Percentiles rank a stretch among this genome's conserved stretches.
Evolutionary conservation across 2,113 vertebrate genomes (phyloP).

Genomic region (Rhodinocichla rosea): DNA sequence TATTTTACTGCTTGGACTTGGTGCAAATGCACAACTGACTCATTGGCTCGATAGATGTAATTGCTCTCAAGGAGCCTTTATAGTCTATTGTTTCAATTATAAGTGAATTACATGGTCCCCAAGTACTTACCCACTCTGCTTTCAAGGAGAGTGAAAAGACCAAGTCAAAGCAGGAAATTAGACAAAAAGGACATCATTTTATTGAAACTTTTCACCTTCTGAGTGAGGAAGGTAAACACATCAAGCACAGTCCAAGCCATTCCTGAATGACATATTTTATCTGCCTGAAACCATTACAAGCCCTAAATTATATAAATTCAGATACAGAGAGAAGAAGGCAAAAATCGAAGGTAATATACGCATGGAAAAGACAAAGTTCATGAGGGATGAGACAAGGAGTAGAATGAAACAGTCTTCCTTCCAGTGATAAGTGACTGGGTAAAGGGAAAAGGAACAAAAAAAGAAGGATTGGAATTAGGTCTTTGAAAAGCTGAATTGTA

Average conservation of each 20-base stretch:
- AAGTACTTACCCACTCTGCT: constrained; percentile 57
- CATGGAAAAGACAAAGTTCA: background rate
- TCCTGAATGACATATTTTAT: background rate
- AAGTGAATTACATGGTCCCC: constrained; percentile 59
- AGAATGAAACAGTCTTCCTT: background rate
- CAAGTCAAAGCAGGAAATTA: constrained; percentile 37
- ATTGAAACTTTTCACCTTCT: constrained; percentile 21
- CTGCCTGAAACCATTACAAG: background rate
- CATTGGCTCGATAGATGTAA: constrained; percentile 47
- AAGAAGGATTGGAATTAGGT: background rate
- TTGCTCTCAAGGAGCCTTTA: constrained; percentile 63
- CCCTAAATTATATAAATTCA: background rate
- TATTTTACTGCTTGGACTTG: constrained; percentile 49
- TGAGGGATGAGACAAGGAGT: background rate
- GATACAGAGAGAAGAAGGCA: background rate
- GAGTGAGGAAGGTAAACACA: background rate
- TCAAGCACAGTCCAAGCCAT: background rate
- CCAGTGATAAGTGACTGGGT: background rate
- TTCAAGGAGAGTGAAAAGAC: constrained; percentile 62
- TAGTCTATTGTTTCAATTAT: constrained; percentile 67
- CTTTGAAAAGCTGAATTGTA: background rate
- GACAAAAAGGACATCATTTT: background rate
- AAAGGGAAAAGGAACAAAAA: background rate
- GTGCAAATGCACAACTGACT: constrained; percentile 53
- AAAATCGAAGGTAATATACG: background rate